These are phyloP conservation scores for Drosophila melanogaster DNA, from an alignment of 1,140 invertebrate species.

Conservation along the genomic window DNA sequence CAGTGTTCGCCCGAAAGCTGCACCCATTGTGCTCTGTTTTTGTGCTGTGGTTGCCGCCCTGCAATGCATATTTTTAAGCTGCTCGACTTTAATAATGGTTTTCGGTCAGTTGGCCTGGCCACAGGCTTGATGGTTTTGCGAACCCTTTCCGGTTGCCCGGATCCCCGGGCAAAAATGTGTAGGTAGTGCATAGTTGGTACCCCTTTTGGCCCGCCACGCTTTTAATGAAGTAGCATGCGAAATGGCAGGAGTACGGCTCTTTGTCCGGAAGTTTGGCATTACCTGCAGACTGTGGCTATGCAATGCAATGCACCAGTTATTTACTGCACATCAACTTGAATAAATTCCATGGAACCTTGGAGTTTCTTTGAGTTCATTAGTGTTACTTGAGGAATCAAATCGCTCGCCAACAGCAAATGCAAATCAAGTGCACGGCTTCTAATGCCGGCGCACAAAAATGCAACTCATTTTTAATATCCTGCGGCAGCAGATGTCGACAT, in stretches of 20 bases:
- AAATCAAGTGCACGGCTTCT: conserved; percentile 57
- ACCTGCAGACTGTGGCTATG: conserved; percentile 58
- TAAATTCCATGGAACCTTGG: conserved; percentile 28
- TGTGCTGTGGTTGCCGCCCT: conserved; percentile 56
- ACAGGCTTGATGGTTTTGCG: conserved; percentile 55
- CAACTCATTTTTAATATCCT: conserved; percentile 81
- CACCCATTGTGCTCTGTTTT: conserved; percentile 13
- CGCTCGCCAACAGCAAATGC: conserved; percentile 31
- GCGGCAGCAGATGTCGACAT: conserved; percentile 64
- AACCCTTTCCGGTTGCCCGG: conserved; percentile 14
- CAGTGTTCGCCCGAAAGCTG: conserved; percentile 43
- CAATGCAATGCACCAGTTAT: conserved; percentile 48
- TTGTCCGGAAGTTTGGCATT: conserved; percentile 66
- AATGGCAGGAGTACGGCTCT: conserved; percentile 14
- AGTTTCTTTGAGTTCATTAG: conserved; percentile 70
- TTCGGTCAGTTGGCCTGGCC: conserved; percentile 66
- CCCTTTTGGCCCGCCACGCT: not conserved
- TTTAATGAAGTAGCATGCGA: conserved; percentile 71
- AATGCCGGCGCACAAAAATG: conserved; percentile 49
- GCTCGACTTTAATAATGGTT: conserved; percentile 78
- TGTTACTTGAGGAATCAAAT: conserved; percentile 26
- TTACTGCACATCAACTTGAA: conserved; percentile 61
- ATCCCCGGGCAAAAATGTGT: conserved; percentile 1
- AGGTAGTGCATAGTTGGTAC: not conserved
- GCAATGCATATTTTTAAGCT: conserved; percentile 75